Evolutionary conservation across 2,797 vertebrate species (phyloP).

Genomic region (Bradypus variegatus): DNA sequence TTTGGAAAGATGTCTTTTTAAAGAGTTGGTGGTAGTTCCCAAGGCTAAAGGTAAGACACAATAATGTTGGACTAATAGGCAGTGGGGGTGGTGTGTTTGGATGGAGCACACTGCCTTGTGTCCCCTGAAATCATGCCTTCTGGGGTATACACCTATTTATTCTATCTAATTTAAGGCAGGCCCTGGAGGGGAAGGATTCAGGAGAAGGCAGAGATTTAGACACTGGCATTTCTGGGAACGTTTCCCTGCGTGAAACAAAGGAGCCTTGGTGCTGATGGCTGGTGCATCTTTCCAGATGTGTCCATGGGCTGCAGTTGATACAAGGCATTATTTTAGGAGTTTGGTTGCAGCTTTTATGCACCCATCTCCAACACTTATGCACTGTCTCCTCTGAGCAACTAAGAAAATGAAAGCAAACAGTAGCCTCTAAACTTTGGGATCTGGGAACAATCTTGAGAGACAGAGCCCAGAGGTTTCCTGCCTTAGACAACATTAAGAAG

Average conservation of each 20-base stretch:
- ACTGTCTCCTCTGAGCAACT: not conserved
- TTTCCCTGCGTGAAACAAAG: not conserved
- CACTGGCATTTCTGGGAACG: not conserved
- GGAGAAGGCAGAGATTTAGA: not conserved
- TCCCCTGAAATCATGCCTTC: not conserved
- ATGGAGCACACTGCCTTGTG: not conserved
- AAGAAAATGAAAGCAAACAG: slow-evolving; percentile 1
- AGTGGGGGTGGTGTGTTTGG: not conserved
- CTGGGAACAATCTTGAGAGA: not conserved
- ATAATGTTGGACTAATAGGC: not conserved
- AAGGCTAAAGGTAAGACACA: not conserved
- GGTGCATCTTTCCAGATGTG: not conserved
- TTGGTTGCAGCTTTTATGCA: not conserved
- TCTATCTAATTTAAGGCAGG: not conserved
- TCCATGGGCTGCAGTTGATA: not conserved
- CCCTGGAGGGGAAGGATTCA: not conserved
- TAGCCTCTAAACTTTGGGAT: not conserved
- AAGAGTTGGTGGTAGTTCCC: not conserved
- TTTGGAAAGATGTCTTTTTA: slow-evolving; percentile 21
- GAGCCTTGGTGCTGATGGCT: not conserved
- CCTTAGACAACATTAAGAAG: not conserved
- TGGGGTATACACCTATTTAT: not conserved
- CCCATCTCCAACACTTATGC: not conserved
- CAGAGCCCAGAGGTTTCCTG: not conserved
- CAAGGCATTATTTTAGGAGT: not conserved